Conservation (phyloP, 2,888 invertebrate genomes). For the Melanargia galathea region DNA sequence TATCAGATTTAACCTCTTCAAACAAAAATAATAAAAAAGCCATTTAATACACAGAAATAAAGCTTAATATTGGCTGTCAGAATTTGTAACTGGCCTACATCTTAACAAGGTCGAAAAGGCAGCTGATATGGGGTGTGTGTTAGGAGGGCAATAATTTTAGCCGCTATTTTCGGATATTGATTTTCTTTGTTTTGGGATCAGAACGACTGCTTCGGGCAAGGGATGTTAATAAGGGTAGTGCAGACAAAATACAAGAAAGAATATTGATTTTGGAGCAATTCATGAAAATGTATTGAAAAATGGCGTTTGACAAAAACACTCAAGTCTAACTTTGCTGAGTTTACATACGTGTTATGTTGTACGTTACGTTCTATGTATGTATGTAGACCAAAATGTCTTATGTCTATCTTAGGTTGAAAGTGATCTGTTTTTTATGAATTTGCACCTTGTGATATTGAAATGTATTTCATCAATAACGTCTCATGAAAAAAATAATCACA, state of each 20-base stretch:
- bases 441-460: conserved; percentile 68
- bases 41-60: background rate
- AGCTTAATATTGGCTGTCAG: background rate
- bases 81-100: conserved; percentile 68
- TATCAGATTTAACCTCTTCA: conserved; percentile 33
- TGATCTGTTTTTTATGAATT: conserved; percentile 14
- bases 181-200: conserved; percentile 68
- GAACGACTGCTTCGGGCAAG: conserved; percentile 58
- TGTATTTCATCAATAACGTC: conserved; percentile 54
- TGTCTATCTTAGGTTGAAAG: conserved; percentile 11
- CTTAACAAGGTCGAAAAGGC: conserved; percentile 65
- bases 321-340: background rate
- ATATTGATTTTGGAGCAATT: background rate
- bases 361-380: no score
- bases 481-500: conserved; percentile 59
- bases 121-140: conserved; percentile 75
- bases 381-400: conserved; percentile 11
- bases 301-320: background rate
- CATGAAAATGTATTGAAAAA: background rate
- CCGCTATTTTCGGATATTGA: conserved; percentile 66
- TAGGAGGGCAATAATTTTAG: conserved; percentile 68
- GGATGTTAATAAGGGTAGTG: conserved; percentile 60
- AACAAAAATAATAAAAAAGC: conserved; percentile 31
- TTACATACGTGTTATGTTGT: no score
- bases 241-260: conserved; percentile 19